Percentiles rank a stretch among this genome's conserved stretches.
phyloP scores from a whole-genome alignment of 37 sponge, comb jelly and placozoan species.

The Hormiphora californensis region DNA sequence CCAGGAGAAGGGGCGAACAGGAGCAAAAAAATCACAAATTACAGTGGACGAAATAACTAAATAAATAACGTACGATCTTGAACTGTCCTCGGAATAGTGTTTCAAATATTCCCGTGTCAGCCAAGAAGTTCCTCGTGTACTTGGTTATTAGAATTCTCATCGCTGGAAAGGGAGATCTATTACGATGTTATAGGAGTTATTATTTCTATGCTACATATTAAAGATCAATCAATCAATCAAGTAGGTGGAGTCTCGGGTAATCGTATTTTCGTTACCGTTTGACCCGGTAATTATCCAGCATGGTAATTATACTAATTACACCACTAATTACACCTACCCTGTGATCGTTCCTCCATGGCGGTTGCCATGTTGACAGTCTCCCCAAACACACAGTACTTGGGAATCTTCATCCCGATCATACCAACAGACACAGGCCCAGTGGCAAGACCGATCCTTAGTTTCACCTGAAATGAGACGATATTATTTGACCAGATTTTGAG shows the following conservation, averaged over 20 bases:
- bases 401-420: constrained; percentile 30
- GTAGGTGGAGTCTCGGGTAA: no score
- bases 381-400: background rate
- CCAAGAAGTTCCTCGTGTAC: background rate
- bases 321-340: no score
- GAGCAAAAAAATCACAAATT: no score
- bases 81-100: constrained; percentile 8
- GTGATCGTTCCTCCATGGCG: background rate
- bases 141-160: background rate
- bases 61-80: background rate
- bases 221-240: no score
- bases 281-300: background rate
- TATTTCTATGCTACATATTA: no score
- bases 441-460: constrained; percentile 6
- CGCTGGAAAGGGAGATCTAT: no score
- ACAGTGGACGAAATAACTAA: background rate
- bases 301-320: background rate
- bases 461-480: background rate
- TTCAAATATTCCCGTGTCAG: constrained; percentile 26
- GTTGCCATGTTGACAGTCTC: background rate
- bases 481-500: no score
- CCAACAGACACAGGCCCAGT: background rate
- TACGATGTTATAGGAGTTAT: no score
- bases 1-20: no score
- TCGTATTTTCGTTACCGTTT: no score